Percentiles rank a stretch among this genome's conserved stretches.
phyloP scores from a whole-genome alignment of 2,797 vertebrate species.

The Echiichthys vipera region DNA sequence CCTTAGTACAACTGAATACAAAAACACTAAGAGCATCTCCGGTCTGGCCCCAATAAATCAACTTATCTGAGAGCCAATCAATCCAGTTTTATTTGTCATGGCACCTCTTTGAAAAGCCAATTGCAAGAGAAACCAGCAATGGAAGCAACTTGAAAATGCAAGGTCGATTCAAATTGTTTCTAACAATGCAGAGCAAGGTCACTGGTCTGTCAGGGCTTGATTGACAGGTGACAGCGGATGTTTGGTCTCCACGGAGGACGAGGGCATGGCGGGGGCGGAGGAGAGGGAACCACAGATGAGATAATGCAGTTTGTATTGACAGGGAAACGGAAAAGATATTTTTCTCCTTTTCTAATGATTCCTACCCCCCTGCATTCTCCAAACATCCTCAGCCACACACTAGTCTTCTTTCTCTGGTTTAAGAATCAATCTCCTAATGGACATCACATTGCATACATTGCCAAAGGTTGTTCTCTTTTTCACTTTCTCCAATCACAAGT shows the following conservation, averaged over 20 bases:
- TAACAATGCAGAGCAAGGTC: slow-evolving; percentile 79
- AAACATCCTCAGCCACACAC: slow-evolving; percentile 26
- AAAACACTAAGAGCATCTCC: slow-evolving; percentile 30
- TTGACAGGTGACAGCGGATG: slow-evolving; percentile 81
- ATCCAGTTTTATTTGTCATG: slow-evolving; percentile 68
- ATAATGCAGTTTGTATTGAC: slow-evolving; percentile 78
- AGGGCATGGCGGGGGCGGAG: slow-evolving; percentile 22
- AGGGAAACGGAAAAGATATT: slow-evolving; percentile 59
- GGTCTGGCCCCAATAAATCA: slow-evolving; percentile 64
- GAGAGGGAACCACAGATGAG: slow-evolving; percentile 44
- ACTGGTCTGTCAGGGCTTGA: slow-evolving; percentile 74
- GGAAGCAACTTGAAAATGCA: slow-evolving; percentile 72
- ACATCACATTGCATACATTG: slow-evolving; percentile 58
- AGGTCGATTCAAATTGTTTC: slow-evolving; percentile 72
- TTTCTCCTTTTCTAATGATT: slow-evolving; percentile 53
- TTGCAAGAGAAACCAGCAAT: slow-evolving; percentile 56
- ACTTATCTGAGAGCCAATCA: slow-evolving; percentile 63
- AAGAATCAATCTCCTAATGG: slow-evolving; percentile 78
- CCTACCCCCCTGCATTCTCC: neutral
- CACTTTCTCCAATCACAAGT: slow-evolving; percentile 46
- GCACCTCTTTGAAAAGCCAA: slow-evolving; percentile 65
- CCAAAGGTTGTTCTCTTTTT: slow-evolving; percentile 68
- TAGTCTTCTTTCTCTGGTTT: slow-evolving; percentile 43
- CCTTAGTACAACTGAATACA: slow-evolving; percentile 25
- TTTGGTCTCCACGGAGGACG: slow-evolving; percentile 49